Base-by-base conservation (phyloP, 1,140 invertebrate genomes). In the Drosophila ercepeae region DNA sequence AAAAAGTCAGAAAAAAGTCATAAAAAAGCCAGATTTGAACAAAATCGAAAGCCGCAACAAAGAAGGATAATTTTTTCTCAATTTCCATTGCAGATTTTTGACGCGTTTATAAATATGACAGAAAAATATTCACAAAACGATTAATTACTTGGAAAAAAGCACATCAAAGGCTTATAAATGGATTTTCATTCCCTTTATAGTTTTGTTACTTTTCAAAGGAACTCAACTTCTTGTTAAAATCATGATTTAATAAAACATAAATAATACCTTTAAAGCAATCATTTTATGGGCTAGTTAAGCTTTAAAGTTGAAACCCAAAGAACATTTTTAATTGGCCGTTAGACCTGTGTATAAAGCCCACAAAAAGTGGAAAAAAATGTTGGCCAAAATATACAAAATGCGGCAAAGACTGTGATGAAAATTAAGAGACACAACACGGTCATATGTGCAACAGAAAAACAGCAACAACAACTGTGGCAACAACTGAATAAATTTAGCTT, bases 401-500 rank as follows among this genome's bases (percentile, higher is more conserved):
- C 36, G n/a, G 36, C 36, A 39, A 39, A 39, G 14, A 16, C 13
- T 39, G 36, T 39, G 13, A 5, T 39, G n/a, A 32, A 19, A 60
- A 60, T 49, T 16, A 41, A 60, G 36, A 39, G 36, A 39, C 36
- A 39, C 14, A 16, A 39, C 14, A 39, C 13, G 7, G 36, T 13
- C n/a, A 13, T 39, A 39, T 39, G 16, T 39, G 36, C 36, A 39
- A 16, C 3, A 0, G 4, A 60, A 13, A 23, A n/a, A 13, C 58
- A 50, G 7, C 32, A 29, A 23, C 45, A 32, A 34, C 41, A 44
- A 18, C 21, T 16, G 13, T 13, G 50, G 11, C 13, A 7, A 32
- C 4, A 34, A 16, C n/a, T 36, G 54, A 34, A 68, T 29, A 45
- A 67, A 68, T 46, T 41, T 54, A 36, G 42, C 41, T n/a, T 18